These are phyloP conservation scores for Zosterops lateralis DNA, from an alignment of 2,113 vertebrate genomes.

Conservation along the genomic window DNA sequence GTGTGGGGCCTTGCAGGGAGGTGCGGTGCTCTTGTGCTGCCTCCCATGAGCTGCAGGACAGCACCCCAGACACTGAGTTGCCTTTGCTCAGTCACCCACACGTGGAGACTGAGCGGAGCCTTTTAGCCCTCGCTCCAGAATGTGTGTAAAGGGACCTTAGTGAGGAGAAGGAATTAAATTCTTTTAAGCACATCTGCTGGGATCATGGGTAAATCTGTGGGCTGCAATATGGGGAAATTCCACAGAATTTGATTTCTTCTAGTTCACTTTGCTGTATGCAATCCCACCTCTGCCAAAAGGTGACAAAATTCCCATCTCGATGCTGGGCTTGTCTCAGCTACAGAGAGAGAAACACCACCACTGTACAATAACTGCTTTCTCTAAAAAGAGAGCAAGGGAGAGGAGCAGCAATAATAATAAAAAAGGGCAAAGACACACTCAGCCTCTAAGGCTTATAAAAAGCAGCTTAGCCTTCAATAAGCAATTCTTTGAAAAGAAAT, in stretches of 20 bases:
- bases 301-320: background rate
- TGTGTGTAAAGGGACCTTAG: background rate
- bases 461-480: slow-evolving; percentile 49
- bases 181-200: background rate
- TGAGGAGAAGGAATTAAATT: background rate
- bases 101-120: background rate
- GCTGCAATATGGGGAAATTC: background rate
- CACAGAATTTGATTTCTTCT: background rate
- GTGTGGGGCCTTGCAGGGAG: fast-evolving
- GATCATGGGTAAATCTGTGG: background rate
- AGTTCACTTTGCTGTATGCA: background rate
- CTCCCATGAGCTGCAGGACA: background rate
- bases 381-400: background rate
- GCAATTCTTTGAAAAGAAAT: slow-evolving; percentile 56
- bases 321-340: background rate
- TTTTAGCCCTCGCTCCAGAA: background rate
- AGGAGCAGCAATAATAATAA: background rate
- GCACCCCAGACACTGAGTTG: background rate
- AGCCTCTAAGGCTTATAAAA: slow-evolving; percentile 48
- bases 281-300: background rate
- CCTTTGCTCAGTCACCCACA: background rate
- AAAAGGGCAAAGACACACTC: slow-evolving; percentile 28
- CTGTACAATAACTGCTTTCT: background rate
- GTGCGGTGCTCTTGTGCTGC: background rate
- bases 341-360: background rate